phyloP scores from a whole-genome alignment of 2,113 vertebrate species.

The Eurystomus gularis region DNA sequence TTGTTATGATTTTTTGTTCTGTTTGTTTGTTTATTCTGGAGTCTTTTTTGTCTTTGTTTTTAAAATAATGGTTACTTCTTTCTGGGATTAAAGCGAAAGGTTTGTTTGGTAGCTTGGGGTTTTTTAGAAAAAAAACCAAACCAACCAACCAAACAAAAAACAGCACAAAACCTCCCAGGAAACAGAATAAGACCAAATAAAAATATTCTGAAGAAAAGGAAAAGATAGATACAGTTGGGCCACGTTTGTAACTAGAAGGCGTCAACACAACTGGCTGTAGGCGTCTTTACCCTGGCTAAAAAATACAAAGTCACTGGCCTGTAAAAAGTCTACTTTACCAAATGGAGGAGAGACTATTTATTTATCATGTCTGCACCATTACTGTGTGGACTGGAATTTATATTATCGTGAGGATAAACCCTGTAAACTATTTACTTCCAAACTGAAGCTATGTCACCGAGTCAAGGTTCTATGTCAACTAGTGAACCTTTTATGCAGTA shows the following conservation, averaged over 20 bases:
- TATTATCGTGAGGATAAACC: background rate
- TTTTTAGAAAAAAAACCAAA: background rate
- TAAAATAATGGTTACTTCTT: background rate
- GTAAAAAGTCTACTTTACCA: background rate
- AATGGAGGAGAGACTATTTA: background rate
- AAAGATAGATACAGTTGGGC: background rate
- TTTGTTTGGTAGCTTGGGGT: fast-evolving
- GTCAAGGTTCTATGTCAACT: background rate
- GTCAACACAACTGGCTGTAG: background rate
- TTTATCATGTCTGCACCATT: background rate
- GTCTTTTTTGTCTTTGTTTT: background rate
- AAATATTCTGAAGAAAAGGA: background rate
- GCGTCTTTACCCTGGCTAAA: background rate
- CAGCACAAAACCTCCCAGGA: background rate
- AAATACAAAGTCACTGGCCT: background rate
- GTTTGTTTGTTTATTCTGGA: background rate
- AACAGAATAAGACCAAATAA: fast-evolving
- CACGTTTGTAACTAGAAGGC: background rate
- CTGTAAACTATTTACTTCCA: background rate
- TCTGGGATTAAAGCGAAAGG: background rate
- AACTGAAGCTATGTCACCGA: background rate
- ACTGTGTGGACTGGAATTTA: background rate
- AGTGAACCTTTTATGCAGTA: background rate
- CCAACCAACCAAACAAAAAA: background rate
- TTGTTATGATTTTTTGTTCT: background rate